Percentiles rank a stretch among this genome's conserved stretches.
These are phyloP conservation scores for Heliconius erato DNA, from an alignment of 2,888 invertebrate genomes.

Conservation along the genomic window DNA sequence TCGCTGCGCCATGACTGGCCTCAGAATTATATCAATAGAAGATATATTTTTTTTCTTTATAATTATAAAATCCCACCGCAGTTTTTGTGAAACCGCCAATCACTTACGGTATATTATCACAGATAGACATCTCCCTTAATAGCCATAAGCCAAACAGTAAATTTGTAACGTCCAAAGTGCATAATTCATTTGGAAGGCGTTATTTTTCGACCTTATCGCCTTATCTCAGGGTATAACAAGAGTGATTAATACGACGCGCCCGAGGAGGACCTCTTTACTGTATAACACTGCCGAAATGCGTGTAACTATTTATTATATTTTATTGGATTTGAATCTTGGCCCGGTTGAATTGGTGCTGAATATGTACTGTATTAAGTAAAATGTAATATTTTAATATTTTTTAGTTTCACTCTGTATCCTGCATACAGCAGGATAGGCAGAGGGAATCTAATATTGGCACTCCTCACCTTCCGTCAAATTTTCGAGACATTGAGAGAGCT, in stretches of 20 bases:
- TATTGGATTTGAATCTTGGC: conserved; percentile 18
- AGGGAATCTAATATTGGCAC: neutral
- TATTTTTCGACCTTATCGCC: conserved; percentile 79
- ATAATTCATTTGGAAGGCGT: conserved; percentile 73
- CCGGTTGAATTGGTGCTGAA: no score
- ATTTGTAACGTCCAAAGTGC: conserved; percentile 66
- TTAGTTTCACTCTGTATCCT: neutral
- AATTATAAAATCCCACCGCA: conserved; percentile 8
- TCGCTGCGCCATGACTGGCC: no score
- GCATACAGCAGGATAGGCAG: neutral
- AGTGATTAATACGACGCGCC: conserved; percentile 77
- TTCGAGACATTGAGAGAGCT: no score
- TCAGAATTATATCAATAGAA: neutral
- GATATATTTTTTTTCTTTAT: neutral
- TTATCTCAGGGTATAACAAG: conserved; percentile 75
- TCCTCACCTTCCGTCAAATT: no score
- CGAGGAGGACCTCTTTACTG: conserved; percentile 72
- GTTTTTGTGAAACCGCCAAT: conserved; percentile 49
- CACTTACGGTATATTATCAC: conserved; percentile 56
- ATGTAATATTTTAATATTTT: neutral
- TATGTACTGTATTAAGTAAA: neutral
- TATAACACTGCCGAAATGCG: conserved; percentile 54
- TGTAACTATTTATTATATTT: conserved; percentile 53
- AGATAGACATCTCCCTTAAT: conserved; percentile 61
- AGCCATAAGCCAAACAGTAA: conserved; percentile 70